phyloP scores from a whole-genome alignment of 2,113 vertebrate genomes.

The Columbina picui region DNA sequence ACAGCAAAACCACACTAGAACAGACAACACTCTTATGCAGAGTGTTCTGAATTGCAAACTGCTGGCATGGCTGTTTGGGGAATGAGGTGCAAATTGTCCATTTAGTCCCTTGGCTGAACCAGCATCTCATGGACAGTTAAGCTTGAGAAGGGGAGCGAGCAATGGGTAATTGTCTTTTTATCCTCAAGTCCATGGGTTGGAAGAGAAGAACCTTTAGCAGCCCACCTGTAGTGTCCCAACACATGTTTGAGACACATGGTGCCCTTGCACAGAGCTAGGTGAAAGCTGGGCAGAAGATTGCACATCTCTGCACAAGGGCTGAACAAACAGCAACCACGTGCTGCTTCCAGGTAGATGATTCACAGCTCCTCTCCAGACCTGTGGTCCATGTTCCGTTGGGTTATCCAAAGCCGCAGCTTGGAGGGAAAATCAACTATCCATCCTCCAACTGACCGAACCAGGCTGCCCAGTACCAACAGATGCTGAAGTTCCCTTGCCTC shows the following conservation, averaged over 20 bases:
- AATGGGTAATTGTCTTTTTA: fast-evolving
- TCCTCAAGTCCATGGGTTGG: neutral
- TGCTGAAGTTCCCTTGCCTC: neutral
- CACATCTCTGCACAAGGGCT: neutral
- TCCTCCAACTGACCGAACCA: neutral
- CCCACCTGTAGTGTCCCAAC: too few relatives aligned
- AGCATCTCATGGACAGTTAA: neutral
- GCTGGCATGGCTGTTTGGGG: neutral
- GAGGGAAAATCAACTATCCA: neutral
- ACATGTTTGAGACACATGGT: fast-evolving
- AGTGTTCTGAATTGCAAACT: neutral
- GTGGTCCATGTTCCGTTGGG: neutral
- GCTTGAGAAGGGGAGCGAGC: neutral
- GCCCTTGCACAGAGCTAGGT: neutral
- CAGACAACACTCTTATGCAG: neutral
- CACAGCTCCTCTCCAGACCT: neutral
- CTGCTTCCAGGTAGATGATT: neutral
- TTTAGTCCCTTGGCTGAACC: neutral
- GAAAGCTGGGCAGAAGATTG: neutral
- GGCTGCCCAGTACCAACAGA: neutral
- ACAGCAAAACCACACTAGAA: neutral
- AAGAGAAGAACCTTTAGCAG: neutral
- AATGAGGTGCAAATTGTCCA: neutral
- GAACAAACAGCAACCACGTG: neutral
- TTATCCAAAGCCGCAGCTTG: neutral